Conservation (phyloP, 2,888 invertebrate genomes). For the Scaptodrosophila latifasciaeformis region DNA sequence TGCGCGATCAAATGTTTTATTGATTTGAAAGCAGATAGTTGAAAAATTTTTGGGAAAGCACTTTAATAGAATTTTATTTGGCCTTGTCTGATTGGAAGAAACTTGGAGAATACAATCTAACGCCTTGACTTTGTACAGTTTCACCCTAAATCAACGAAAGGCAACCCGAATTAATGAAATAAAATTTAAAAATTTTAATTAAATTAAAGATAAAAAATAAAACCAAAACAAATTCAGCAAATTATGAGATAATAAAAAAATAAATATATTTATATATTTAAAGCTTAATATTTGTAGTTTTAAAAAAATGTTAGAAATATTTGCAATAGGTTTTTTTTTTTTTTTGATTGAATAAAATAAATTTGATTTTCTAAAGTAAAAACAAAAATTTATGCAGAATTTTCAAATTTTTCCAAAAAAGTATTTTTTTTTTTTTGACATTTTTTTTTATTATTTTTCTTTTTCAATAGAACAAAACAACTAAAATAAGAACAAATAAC, state of each 20-base stretch:
- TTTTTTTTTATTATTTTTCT: constrained; percentile 18
- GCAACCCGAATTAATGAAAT: constrained; percentile 49
- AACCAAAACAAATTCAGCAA: constrained; percentile 28
- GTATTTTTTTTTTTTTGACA: constrained; percentile 19
- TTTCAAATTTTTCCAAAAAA: constrained; percentile 47
- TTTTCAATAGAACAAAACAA: constrained; percentile 64
- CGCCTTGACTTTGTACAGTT: constrained; percentile 20
- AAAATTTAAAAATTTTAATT: constrained; percentile 22
- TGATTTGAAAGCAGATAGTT: constrained; percentile 39
- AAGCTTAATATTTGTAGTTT: constrained; percentile 47
- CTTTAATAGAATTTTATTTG: constrained; percentile 25
- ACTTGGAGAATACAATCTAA: too few relatives aligned
- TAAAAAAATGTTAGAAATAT: constrained; percentile 55
- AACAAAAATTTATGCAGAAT: constrained; percentile 63
- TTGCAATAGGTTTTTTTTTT: constrained; percentile 61
- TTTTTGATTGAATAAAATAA: constrained; percentile 26
- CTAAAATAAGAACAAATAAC: constrained; percentile 67
- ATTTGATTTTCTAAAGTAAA: constrained; percentile 49
- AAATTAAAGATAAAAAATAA: constrained; percentile 26
- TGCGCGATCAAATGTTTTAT: constrained; percentile 24
- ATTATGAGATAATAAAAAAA: constrained; percentile 38
- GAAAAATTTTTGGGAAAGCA: not conserved
- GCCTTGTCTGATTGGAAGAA: too few relatives aligned
- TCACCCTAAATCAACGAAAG: constrained; percentile 52
- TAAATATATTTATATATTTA: constrained; percentile 25